Evolutionary conservation across 2,113 vertebrate genomes (phyloP).

Genomic region (Colius striatus): DNA sequence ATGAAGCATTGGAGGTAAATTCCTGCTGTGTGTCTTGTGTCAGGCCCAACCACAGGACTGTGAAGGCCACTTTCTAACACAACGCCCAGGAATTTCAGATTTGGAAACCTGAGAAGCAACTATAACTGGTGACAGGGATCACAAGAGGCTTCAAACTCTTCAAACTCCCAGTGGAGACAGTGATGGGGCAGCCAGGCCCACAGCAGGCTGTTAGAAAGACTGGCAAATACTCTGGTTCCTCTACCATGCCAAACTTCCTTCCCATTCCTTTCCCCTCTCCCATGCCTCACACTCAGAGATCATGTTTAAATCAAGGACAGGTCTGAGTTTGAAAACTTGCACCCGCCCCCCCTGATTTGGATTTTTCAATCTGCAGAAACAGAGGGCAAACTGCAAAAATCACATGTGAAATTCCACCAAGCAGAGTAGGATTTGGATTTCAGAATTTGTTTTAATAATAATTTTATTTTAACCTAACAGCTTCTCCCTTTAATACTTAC

Average conservation of each 20-base stretch:
- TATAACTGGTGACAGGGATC: neutral
- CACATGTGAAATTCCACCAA: neutral
- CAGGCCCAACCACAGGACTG: neutral
- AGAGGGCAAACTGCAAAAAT: neutral
- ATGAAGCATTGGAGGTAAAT: neutral
- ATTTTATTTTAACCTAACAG: neutral
- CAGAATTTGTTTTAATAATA: neutral
- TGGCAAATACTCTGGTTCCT: neutral
- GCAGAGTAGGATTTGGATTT: neutral
- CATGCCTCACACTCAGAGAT: neutral
- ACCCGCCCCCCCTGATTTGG: neutral
- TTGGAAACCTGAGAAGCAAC: neutral
- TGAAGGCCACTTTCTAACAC: neutral
- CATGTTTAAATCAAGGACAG: neutral
- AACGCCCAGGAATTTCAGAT: neutral
- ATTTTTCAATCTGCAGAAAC: neutral
- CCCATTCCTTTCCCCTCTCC: neutral
- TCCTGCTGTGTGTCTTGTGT: neutral
- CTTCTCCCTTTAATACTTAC: neutral
- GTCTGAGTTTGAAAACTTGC: neutral
- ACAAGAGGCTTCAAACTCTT: neutral
- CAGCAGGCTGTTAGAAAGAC: neutral
- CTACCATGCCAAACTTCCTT: neutral
- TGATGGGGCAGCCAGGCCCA: neutral
- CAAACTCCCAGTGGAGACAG: neutral